Conservation (phyloP, 1,140 invertebrate species). For the Colletes gigas region DNA sequence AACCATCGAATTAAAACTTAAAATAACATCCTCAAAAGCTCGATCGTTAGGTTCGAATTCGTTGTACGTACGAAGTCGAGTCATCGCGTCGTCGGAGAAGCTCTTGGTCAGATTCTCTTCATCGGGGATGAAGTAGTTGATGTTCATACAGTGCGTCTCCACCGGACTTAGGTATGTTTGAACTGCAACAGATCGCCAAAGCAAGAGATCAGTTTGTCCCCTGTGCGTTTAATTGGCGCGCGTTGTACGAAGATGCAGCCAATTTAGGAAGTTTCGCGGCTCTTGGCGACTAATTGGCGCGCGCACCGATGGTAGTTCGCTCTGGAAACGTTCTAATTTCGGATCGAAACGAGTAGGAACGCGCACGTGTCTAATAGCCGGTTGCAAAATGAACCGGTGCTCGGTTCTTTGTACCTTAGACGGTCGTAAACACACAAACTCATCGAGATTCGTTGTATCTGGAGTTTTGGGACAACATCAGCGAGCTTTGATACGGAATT, state of each 20-base stretch:
- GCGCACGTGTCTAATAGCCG: slow-evolving; percentile 29
- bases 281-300: slow-evolving; percentile 28
- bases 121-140: slow-evolving; percentile 95
- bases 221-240: not conserved
- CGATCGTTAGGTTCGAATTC: not conserved
- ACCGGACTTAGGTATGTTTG: slow-evolving; percentile 95
- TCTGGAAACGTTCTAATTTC: slow-evolving; percentile 32
- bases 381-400: slow-evolving; percentile 31
- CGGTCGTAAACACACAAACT: not conserved
- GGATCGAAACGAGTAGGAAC: slow-evolving; percentile 3
- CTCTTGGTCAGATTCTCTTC: slow-evolving; percentile 90
- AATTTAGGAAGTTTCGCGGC: slow-evolving; percentile 20
- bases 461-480: too few relatives aligned
- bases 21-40: not conserved
- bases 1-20: not conserved
- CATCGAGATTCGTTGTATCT: not conserved
- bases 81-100: slow-evolving; percentile 92
- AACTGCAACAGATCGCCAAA: slow-evolving; percentile 84
- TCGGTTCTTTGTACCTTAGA: not conserved
- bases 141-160: slow-evolving; percentile 96
- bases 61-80: slow-evolving; percentile 87
- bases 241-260: not conserved
- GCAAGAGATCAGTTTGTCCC: not conserved
- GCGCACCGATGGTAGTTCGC: slow-evolving; percentile 2
- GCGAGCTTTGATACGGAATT: too few relatives aligned